Evolutionary conservation across 2,113 vertebrate genomes (phyloP).

Genomic region (Syngnathus typhle): DNA sequence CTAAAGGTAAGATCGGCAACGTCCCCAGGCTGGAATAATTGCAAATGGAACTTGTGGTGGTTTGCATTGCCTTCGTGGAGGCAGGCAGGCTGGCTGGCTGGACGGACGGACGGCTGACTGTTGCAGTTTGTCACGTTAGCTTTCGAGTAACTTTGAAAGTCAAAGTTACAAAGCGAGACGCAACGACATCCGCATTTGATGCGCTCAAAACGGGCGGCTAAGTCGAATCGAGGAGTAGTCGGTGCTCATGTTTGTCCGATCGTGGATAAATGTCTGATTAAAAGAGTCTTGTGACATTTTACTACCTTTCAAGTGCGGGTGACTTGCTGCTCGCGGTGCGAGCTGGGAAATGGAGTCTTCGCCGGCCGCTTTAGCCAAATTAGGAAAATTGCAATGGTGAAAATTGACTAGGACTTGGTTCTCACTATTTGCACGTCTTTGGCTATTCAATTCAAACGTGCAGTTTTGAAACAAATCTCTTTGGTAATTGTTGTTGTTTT

Average conservation of each 20-base stretch:
- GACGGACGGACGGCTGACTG: background rate
- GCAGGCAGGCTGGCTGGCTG: background rate
- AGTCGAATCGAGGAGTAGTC: background rate
- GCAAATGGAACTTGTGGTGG: background rate
- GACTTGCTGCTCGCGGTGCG: conserved; percentile 37
- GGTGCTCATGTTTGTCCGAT: conserved; percentile 14
- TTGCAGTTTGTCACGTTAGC: conserved; percentile 21
- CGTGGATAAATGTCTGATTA: conserved; percentile 62
- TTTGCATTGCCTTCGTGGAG: background rate
- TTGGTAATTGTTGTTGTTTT: too few relatives aligned
- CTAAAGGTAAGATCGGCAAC: conserved; percentile 56
- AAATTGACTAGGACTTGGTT: too few relatives aligned
- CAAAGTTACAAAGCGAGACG: background rate
- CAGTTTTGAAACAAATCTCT: too few relatives aligned
- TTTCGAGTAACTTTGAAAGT: conserved; percentile 7
- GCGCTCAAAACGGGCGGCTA: too few relatives aligned
- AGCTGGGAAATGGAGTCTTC: conserved; percentile 67
- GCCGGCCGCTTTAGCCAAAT: too few relatives aligned
- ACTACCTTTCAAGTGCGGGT: conserved; percentile 65
- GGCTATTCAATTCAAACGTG: too few relatives aligned
- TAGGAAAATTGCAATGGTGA: too few relatives aligned
- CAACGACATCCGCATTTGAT: background rate
- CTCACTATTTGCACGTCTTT: too few relatives aligned
- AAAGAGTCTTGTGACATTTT: conserved; percentile 80
- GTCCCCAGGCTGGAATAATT: background rate